A percentile compares a stretch with the other conserved stretches of the same genome.
Evolutionary conservation across 2,113 vertebrate genomes (phyloP).

Genomic region (Bubo blakistoni): DNA sequence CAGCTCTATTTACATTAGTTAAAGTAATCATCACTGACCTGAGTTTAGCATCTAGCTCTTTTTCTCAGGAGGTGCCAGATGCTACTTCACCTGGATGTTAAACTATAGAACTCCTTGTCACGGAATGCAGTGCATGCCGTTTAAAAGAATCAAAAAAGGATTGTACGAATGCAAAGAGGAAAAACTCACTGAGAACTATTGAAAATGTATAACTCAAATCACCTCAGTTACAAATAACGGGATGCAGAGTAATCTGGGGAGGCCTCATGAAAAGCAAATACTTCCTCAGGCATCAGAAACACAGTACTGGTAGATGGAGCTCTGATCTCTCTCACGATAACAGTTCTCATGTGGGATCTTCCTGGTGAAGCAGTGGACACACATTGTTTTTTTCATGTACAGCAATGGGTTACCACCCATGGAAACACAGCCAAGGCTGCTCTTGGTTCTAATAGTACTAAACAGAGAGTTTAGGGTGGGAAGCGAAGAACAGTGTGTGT

Average conservation of each 20-base stretch:
- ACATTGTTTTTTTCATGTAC: neutral
- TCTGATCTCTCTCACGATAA: neutral
- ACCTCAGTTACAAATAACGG: neutral
- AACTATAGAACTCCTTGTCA: neutral
- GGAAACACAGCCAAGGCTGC: neutral
- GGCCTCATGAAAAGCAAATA: neutral
- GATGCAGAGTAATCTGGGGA: neutral
- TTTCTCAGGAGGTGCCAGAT: neutral
- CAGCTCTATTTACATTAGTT: neutral
- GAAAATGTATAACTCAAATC: neutral
- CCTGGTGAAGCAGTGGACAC: neutral
- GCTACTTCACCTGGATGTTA: neutral
- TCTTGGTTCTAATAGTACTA: neutral
- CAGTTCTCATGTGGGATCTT: neutral
- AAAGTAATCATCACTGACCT: neutral
- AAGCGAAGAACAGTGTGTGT: neutral
- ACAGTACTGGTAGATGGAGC: neutral
- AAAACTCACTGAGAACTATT: neutral
- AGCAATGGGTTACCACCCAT: neutral
- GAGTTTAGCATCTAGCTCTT: neutral
- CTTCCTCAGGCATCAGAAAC: neutral
- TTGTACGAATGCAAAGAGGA: neutral
- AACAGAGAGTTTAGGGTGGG: neutral
- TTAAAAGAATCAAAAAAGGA: neutral
- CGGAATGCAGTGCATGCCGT: neutral